Evolutionary conservation across 2,797 vertebrate species (phyloP), one percentile per base, ranked within the genome.

Genomic region (Coccyzus lansbergi): DNA sequence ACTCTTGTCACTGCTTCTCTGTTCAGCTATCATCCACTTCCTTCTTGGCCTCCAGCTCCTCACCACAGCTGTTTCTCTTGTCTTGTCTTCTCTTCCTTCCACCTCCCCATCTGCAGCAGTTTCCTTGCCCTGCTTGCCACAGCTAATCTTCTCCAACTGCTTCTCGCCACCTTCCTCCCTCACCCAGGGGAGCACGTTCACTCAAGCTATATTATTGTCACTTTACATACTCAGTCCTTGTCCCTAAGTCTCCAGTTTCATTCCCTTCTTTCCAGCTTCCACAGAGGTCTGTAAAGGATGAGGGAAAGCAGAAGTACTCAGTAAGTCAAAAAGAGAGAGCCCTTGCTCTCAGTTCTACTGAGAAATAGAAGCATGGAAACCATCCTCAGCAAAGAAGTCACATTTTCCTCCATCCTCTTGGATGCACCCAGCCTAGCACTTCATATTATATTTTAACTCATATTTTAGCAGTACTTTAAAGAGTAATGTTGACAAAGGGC

Each of bases 191-290:
- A 68, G 18, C 24, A 24, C 3, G 0, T 10, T 33, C 40, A 44
- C 12, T 34, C 44, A 68, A 63, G 2, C 21, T 69, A 14, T 0
- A 2, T 10, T 26, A 18, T 1, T 9, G 5, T 3, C 76, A 33
- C 52, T 72, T 28, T 7, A 46, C 5, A 9, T 1, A 38, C 12
- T 22, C 55, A 14, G 14, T 13, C 46, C 31, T 24, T 16, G 6
- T 4, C 19, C 3, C 63, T 31, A 4, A 2, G 22, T 20, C 67
- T 48, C 40, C 75, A 75, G 29, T 22, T 55, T 33, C 22, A 40
- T 33, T 34, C 58, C 26, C 25, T 20, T 29, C 62, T 90, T 71
- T 38, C 38, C 42, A 82, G 17, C 36, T 68, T 60, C 56, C 46
- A 6, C 36, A 40, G 25, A 52, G 20, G 13, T 36, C 36, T 44